phyloP scores from a whole-genome alignment of 2,888 invertebrate genomes.

The Aelia acuminata region DNA sequence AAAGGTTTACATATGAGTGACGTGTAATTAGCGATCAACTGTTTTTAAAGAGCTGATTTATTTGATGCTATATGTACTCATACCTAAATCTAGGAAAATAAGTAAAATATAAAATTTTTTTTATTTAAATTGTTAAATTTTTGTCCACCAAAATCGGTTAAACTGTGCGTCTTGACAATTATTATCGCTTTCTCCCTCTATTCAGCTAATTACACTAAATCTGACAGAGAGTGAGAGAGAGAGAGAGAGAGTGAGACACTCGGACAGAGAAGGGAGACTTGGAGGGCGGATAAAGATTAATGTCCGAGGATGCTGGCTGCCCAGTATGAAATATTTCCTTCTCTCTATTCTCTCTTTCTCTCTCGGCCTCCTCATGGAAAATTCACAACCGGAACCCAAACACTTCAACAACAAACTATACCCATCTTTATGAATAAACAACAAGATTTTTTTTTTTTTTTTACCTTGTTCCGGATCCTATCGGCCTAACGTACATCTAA shows the following conservation, averaged over 20 bases:
- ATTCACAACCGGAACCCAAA: slow-evolving; percentile 50
- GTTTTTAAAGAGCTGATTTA: no score
- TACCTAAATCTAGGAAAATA: no score
- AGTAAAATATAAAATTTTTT: no score
- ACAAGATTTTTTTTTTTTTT: slow-evolving; percentile 12
- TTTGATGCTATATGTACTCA: no score
- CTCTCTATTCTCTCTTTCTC: slow-evolving; percentile 59
- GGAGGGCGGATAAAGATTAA: slow-evolving; percentile 39
- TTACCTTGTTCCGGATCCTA: slow-evolving; percentile 35
- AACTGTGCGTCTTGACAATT: no score
- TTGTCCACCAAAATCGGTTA: no score
- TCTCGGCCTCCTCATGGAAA: slow-evolving; percentile 54
- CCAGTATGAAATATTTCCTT: slow-evolving; percentile 50
- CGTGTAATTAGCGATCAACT: no score
- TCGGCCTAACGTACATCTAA: slow-evolving; percentile 27
- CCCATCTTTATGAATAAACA: slow-evolving; percentile 46
- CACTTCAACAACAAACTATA: slow-evolving; percentile 52
- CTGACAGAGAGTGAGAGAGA: background rate
- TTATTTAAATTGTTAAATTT: no score
- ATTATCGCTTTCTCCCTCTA: no score
- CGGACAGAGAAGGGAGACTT: background rate
- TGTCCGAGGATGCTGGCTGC: background rate
- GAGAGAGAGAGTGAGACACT: no score
- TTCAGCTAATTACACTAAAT: background rate
- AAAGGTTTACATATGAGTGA: no score